Percentiles rank a stretch among this genome's conserved stretches.
phyloP scores from a whole-genome alignment of 92 coral and sea anemone species.

The Bergia sp. region DNA sequence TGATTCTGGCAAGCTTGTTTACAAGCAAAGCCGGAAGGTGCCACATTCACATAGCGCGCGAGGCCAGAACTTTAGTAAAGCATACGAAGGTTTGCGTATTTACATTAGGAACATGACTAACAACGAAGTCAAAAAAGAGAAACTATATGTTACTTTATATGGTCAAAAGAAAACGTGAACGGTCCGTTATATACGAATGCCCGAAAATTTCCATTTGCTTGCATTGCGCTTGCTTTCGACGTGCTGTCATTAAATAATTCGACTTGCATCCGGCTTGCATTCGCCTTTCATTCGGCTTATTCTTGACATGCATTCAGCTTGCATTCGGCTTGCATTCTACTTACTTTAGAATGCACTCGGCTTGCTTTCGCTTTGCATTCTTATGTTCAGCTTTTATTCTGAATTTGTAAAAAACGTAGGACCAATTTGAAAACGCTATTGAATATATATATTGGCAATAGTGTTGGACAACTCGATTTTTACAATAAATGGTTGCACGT shows the following conservation, averaged over 20 bases:
- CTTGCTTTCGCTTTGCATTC: conserved; percentile 2
- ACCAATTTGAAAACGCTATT: conserved; percentile 1
- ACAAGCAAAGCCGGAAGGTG: conserved; percentile 7
- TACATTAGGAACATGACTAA: neutral
- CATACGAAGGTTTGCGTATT: conserved; percentile 5
- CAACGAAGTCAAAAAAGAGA: conserved; percentile 6
- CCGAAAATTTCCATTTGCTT: conserved; percentile 6
- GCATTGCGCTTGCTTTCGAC: conserved; percentile 13
- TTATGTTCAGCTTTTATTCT: neutral
- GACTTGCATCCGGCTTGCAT: conserved; percentile 4
- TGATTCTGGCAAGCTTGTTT: conserved; percentile 5
- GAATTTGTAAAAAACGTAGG: conserved; percentile 1
- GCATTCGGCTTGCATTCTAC: conserved; percentile 2
- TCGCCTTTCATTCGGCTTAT: neutral
- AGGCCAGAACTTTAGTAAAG: conserved; percentile 5
- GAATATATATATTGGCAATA: neutral
- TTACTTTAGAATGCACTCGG: neutral
- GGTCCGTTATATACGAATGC: conserved; percentile 19
- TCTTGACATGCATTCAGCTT: conserved; percentile 4
- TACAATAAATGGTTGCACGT: neutral
- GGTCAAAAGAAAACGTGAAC: conserved; percentile 11
- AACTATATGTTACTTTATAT: conserved; percentile 1
- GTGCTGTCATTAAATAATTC: conserved; percentile 6
- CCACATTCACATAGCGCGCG: conserved; percentile 8
- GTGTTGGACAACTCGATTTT: neutral